Evolutionary conservation across 2,113 vertebrate species (phyloP).

Genomic region (Hippocampus comes): DNA sequence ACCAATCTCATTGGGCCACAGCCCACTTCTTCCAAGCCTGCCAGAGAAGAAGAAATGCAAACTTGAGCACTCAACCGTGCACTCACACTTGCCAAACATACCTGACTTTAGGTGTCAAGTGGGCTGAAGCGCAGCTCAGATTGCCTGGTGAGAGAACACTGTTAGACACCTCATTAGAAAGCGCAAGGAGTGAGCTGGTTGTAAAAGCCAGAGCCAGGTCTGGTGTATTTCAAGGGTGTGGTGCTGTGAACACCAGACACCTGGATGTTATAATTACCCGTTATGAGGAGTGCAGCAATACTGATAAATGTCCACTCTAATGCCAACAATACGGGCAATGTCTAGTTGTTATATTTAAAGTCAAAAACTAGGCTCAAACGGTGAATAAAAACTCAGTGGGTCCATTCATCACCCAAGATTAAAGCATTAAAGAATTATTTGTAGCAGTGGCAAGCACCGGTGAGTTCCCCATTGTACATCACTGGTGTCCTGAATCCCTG

Average conservation of each 20-base stretch:
- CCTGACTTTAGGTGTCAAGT: not conserved
- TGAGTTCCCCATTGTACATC: slow-evolving; percentile 41
- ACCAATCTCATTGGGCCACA: not conserved
- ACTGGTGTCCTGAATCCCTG: slow-evolving; percentile 40
- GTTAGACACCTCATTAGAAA: slow-evolving; percentile 3
- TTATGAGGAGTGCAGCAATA: slow-evolving; percentile 13
- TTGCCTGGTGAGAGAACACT: not conserved
- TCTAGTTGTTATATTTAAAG: slow-evolving; percentile 14
- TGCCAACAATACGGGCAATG: slow-evolving; percentile 7
- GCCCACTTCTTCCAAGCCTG: not conserved
- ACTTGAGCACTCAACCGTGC: not conserved
- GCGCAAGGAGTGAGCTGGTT: not conserved
- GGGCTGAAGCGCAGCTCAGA: not conserved
- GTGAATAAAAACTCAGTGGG: slow-evolving; percentile 17
- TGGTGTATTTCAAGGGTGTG: not conserved
- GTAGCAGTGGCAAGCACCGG: slow-evolving; percentile 29
- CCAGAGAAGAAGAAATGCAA: not conserved
- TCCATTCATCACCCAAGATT: slow-evolving; percentile 33
- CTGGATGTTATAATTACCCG: not conserved
- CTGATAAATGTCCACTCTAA: slow-evolving; percentile 26
- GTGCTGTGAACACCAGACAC: not conserved
- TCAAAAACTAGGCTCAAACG: not conserved
- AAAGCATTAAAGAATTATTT: slow-evolving; percentile 24
- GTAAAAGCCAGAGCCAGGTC: not conserved
- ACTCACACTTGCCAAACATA: not conserved